Evolutionary conservation across 1,140 invertebrate genomes (phyloP).

Genomic region (Sesamia nonagrioides): DNA sequence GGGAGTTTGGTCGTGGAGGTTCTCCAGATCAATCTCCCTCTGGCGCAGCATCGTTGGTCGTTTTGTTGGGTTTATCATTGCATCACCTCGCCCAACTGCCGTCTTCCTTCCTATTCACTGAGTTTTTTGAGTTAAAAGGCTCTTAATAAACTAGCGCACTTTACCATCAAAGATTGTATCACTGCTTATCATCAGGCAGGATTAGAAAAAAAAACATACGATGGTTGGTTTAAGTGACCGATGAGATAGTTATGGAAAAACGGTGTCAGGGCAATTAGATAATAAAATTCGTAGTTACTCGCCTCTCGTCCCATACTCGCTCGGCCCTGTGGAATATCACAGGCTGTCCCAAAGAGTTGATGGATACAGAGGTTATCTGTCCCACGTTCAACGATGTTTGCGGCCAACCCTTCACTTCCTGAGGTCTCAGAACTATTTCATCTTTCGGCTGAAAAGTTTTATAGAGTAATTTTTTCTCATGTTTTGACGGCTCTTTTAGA

Average conservation of each 20-base stretch:
- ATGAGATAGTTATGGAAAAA: background rate
- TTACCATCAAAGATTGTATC: no score
- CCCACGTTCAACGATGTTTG: conserved; percentile 91
- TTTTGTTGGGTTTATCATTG: no score
- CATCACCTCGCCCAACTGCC: no score
- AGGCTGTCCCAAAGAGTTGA: conserved; percentile 93
- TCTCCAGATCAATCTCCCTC: no score
- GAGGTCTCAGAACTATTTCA: conserved; percentile 85
- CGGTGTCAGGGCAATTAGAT: background rate
- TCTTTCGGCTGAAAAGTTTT: conserved; percentile 78
- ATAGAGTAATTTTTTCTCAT: background rate
- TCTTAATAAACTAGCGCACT: no score
- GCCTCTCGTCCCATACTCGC: conserved; percentile 94
- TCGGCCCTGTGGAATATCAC: conserved; percentile 96
- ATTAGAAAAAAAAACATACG: no score
- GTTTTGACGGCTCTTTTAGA: background rate
- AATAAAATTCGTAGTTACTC: conserved; percentile 66
- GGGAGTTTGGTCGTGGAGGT: no score
- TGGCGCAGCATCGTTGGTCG: no score
- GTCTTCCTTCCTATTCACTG: no score
- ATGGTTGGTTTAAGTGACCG: no score
- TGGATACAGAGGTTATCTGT: conserved; percentile 94
- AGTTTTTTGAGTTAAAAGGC: no score
- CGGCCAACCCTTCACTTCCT: conserved; percentile 91
- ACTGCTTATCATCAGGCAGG: no score